Percentiles rank a stretch among this genome's conserved stretches.
Evolutionary conservation across 2,797 vertebrate species (phyloP).

Genomic region (Coregonus suidteri): DNA sequence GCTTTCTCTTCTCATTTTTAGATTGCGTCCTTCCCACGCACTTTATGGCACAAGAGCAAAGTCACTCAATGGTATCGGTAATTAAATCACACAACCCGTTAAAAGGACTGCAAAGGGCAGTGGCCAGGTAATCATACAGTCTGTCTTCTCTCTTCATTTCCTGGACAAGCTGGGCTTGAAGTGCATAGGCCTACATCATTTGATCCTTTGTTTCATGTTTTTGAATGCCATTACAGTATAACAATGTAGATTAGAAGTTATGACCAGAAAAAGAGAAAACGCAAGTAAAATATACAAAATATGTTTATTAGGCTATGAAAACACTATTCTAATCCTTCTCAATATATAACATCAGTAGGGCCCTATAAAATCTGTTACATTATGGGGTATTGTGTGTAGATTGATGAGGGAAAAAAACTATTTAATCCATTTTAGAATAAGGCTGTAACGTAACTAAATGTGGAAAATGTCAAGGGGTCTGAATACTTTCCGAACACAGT

Average conservation of each 20-base stretch:
- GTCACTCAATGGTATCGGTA: constrained; percentile 14
- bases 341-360: neutral
- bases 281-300: neutral
- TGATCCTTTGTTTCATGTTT: neutral
- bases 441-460: too few relatives aligned
- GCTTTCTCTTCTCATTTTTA: constrained; percentile 13
- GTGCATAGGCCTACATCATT: neutral
- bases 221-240: neutral
- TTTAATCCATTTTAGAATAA: too few relatives aligned
- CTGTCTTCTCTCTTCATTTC: constrained; percentile 7
- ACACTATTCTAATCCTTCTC: neutral
- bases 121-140: constrained; percentile 6
- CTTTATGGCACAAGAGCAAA: constrained; percentile 6
- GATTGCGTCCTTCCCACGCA: neutral
- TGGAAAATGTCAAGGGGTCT: too few relatives aligned
- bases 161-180: neutral
- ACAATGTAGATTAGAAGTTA: neutral
- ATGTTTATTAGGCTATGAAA: neutral
- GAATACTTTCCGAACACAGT: too few relatives aligned
- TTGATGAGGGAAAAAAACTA: too few relatives aligned
- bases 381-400: too few relatives aligned
- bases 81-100: constrained; percentile 14
- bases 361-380: neutral
- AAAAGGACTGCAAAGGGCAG: constrained; percentile 20
- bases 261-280: neutral